Evolutionary conservation across 2,113 vertebrate species (phyloP).

Genomic region (Daphoenositta chrysoptera): DNA sequence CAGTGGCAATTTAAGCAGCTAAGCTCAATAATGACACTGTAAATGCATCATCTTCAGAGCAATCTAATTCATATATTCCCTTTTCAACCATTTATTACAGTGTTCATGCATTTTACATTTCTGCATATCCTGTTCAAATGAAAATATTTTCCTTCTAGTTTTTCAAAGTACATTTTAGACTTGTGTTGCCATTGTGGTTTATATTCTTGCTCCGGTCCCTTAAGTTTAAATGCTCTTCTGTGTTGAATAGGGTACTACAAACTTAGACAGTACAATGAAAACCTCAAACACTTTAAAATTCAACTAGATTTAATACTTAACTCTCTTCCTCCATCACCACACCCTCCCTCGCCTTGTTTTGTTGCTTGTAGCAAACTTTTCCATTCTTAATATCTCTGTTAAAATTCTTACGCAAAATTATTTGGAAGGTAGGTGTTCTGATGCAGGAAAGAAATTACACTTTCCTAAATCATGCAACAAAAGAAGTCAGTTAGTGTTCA

Average conservation of each 20-base stretch:
- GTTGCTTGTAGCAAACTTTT: not conserved
- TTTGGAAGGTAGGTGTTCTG: not conserved
- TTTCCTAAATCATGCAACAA: not conserved
- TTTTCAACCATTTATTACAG: not conserved
- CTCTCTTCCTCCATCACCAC: not conserved
- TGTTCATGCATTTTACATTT: constrained; percentile 19
- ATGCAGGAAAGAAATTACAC: not conserved
- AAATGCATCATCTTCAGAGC: constrained; percentile 22
- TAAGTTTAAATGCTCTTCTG: constrained; percentile 11
- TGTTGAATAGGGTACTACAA: not conserved
- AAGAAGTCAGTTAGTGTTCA: not conserved
- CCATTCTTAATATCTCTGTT: not conserved
- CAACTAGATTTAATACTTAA: not conserved
- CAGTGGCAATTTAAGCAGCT: constrained; percentile 12
- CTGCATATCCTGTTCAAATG: not conserved
- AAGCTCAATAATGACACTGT: constrained; percentile 4
- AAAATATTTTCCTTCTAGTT: constrained; percentile 25
- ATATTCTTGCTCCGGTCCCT: not conserved
- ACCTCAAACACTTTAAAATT: not conserved
- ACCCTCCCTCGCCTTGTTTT: fast-evolving
- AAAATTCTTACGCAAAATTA: not conserved
- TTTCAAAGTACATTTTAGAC: constrained; percentile 3
- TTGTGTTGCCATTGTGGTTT: not conserved
- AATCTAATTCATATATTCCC: constrained; percentile 22
- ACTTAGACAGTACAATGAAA: not conserved